Percentiles rank a stretch among this genome's conserved stretches.
Conservation (phyloP, 2,888 invertebrate species). For the Timema podura region DNA sequence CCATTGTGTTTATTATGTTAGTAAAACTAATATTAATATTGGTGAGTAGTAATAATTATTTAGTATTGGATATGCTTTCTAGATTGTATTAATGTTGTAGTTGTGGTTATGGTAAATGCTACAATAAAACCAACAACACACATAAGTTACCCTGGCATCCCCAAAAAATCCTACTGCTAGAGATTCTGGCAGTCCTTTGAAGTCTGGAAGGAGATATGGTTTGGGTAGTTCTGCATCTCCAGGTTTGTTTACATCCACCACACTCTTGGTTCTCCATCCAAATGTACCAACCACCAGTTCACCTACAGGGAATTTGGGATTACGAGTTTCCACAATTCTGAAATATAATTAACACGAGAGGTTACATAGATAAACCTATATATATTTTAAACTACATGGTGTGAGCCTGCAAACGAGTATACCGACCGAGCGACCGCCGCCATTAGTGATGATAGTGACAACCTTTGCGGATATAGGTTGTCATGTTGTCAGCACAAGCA, state of each 20-base stretch:
- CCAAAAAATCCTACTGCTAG: neutral
- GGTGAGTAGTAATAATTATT: too few relatives aligned
- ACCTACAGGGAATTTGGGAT: neutral
- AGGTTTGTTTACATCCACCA: neutral
- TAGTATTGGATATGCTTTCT: too few relatives aligned
- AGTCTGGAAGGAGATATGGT: neutral
- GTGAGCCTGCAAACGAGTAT: too few relatives aligned
- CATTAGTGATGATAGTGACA: too few relatives aligned
- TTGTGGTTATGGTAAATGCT: neutral
- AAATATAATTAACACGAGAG: neutral
- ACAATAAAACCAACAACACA: neutral
- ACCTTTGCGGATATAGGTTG: too few relatives aligned
- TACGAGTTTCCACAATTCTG: neutral
- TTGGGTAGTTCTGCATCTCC: neutral
- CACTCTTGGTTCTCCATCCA: neutral
- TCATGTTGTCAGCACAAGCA: too few relatives aligned
- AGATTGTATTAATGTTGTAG: neutral
- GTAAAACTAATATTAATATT: too few relatives aligned
- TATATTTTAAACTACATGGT: too few relatives aligned
- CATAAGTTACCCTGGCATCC: conserved; percentile 2
- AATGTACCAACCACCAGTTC: neutral
- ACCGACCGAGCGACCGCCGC: too few relatives aligned
- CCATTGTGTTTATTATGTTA: too few relatives aligned
- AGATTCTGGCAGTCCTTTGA: conserved; percentile 1
- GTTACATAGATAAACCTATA: too few relatives aligned